Percentiles rank a stretch among this genome's conserved stretches.
phyloP scores from a whole-genome alignment of 2,888 invertebrate genomes.

The Myopa tessellatipennis region DNA sequence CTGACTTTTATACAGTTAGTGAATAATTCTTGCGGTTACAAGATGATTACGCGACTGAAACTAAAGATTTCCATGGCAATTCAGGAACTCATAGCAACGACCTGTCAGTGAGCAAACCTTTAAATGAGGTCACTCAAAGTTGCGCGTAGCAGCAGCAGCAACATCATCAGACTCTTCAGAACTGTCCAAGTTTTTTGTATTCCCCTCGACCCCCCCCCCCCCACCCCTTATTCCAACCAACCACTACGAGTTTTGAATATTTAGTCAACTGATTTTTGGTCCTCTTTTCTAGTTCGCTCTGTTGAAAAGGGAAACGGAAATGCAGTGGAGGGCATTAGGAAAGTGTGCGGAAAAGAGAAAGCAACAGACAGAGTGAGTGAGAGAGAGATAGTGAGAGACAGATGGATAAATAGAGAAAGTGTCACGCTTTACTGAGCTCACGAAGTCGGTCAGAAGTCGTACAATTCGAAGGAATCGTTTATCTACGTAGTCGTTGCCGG shows the following conservation, averaged over 20 bases:
- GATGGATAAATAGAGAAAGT: neutral
- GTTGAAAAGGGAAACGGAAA: constrained; percentile 16
- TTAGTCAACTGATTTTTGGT: neutral
- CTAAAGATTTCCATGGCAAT: no score
- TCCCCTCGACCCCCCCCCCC: neutral
- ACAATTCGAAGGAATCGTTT: neutral
- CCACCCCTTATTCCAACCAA: neutral
- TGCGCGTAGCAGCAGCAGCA: constrained; percentile 23
- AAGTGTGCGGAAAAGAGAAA: neutral
- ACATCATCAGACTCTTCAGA: neutral
- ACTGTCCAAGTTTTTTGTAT: constrained; percentile 21
- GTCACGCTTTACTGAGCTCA: neutral
- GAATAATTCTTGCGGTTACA: no score
- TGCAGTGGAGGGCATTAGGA: neutral
- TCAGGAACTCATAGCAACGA: neutral
- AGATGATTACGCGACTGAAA: no score
- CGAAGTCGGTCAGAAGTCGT: constrained; percentile 3
- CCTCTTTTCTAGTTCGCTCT: neutral
- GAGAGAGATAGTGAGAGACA: neutral
- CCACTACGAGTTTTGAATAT: no score
- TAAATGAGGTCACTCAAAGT: constrained; percentile 26
- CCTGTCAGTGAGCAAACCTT: neutral
- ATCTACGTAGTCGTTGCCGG: neutral
- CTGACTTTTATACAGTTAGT: no score
- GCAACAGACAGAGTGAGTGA: neutral